Base-by-base conservation (phyloP, 1,140 invertebrate species). In the Neodiprion fabricii region DNA sequence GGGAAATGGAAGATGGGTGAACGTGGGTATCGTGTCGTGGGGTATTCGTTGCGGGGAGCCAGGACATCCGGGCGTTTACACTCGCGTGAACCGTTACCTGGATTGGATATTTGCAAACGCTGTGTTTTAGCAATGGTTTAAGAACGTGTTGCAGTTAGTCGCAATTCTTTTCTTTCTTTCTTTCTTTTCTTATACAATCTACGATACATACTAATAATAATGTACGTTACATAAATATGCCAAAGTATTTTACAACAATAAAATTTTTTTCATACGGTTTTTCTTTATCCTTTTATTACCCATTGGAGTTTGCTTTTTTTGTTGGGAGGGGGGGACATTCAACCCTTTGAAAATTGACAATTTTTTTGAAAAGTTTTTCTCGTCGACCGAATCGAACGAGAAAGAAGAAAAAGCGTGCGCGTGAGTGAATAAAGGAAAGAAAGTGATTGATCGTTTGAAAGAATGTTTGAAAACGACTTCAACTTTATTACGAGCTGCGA, bases 1-100 rank as follows among this genome's bases (percentile, higher is more conserved):
- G 79, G 85, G 89, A 9, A 93, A 93, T 80, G 91, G 91, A 1
- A 91, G 92, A 67, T 96, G 95, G 94, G 89, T 92, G 0, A 90
- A 91, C 3, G 89, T 96, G n/a, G 96, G 96, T 1, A 90, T 97
- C 50, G 95, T 96, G 2, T 95, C 94, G 1, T 95, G 93, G 93
- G 94, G 94, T 8, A 89, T 94, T 7, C 89, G 91, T 9, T 95
- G 94, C 77, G 94, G 93, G 1, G 90, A 93, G 75, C 88, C 91
- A 10, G 88, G 88, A 11, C 90, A 90, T 74, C 94, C 94, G 0
- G 94, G 94, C 0, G 88, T 95, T 21, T 95, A 95, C 80, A 92
- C 93, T 0, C 88, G 92, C 14, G 93, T 95, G 11, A 92, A 91
- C 75, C 90, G 91, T 73, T 95, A 93, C 83, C 85, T 95, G 40